phyloP scores from a whole-genome alignment of 1,140 invertebrate genomes.

The Steinernema feltiae region DNA sequence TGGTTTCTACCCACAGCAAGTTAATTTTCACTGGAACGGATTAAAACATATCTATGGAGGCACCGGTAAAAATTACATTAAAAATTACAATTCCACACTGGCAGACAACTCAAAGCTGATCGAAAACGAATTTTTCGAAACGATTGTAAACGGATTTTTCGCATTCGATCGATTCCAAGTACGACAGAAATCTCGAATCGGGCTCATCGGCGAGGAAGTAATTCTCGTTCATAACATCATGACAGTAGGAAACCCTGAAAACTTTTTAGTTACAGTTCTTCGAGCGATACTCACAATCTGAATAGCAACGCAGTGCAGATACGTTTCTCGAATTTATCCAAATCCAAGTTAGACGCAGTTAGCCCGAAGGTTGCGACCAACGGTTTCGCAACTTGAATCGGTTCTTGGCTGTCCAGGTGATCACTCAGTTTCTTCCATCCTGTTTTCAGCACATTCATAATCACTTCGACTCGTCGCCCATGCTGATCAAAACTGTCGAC shows the following conservation, averaged over 20 bases:
- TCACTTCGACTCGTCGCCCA: not conserved
- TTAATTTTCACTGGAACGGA: no score
- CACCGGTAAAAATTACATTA: not conserved
- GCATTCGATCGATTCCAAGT: not conserved
- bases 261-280: not conserved
- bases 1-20: no score
- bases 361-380: not conserved
- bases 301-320: not conserved
- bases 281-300: not conserved
- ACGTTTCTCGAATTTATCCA: not conserved
- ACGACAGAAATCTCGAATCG: not conserved
- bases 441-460: not conserved
- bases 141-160: not conserved
- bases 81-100: conserved; percentile 2
- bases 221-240: not conserved
- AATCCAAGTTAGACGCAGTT: not conserved
- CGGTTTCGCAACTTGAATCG: not conserved
- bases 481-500: not conserved
- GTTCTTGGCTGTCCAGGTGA: not conserved
- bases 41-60: not conserved
- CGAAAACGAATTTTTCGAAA: not conserved
- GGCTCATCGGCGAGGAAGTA: not conserved
- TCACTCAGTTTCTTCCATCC: not conserved
- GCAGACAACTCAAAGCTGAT: no score
- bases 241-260: not conserved